Evolutionary conservation across 37 sponge, comb jelly and placozoan genomes (phyloP).

Genomic region (Eunapius fragilis): DNA sequence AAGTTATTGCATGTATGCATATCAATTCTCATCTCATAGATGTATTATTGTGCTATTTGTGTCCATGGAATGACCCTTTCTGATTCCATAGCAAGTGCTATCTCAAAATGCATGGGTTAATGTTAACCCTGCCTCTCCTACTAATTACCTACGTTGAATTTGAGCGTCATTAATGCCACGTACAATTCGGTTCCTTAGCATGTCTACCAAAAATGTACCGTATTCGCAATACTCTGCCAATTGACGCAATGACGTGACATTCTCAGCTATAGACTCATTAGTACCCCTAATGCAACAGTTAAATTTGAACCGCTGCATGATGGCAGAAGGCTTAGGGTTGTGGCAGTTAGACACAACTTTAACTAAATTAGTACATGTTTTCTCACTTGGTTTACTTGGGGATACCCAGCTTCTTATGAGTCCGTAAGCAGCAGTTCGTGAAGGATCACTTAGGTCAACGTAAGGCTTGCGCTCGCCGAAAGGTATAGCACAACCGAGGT

Average conservation of each 20-base stretch:
- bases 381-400: constrained; percentile 33
- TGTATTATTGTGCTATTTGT: too few relatives aligned
- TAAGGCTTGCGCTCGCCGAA: too few relatives aligned
- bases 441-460: too few relatives aligned
- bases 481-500: too few relatives aligned
- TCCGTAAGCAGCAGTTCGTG: not conserved
- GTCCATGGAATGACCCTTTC: too few relatives aligned
- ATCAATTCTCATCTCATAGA: too few relatives aligned
- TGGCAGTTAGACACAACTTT: constrained; percentile 23
- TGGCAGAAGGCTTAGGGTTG: constrained; percentile 35
- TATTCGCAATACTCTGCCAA: constrained; percentile 35
- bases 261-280: constrained; percentile 44
- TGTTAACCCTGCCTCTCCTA: constrained; percentile 12
- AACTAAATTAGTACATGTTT: constrained; percentile 23
- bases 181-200: constrained; percentile 48
- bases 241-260: constrained; percentile 21
- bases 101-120: constrained; percentile 5
- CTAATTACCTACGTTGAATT: constrained; percentile 27
- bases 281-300: constrained; percentile 20
- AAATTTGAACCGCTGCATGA: constrained; percentile 38
- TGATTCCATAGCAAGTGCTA: constrained; percentile 27
- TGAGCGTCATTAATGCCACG: constrained; percentile 36
- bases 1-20: too few relatives aligned
- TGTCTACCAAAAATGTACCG: constrained; percentile 10
- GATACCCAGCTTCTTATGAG: constrained; percentile 19